These are phyloP conservation scores for Anastatus disparis DNA, from an alignment of 1,140 invertebrate species.

Conservation along the genomic window DNA sequence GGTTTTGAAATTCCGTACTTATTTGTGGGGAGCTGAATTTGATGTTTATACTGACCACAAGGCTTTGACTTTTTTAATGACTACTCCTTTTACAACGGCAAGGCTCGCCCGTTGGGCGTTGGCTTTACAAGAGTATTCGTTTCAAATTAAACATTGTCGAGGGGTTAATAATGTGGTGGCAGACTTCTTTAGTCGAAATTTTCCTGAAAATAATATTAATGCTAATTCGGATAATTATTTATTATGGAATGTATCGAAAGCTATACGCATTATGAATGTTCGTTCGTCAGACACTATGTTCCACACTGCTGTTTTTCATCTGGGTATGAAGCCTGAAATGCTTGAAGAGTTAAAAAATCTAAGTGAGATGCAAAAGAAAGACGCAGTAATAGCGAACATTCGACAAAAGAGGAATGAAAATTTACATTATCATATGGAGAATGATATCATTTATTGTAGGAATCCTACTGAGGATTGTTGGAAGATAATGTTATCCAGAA, in stretches of 20 bases:
- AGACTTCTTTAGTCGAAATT: conserved; percentile 30
- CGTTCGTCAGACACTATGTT: no score
- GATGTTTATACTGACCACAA: conserved; percentile 28
- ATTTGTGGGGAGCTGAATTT: background rate
- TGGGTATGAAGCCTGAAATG: no score
- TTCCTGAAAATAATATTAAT: background rate
- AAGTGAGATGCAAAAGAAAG: background rate
- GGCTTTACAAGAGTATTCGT: conserved; percentile 60
- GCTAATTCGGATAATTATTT: background rate
- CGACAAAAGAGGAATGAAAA: background rate
- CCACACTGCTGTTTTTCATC: no score
- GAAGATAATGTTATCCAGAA: background rate
- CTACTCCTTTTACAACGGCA: background rate
- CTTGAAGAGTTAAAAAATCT: background rate
- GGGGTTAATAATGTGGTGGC: conserved; percentile 43
- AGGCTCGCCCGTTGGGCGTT: conserved; percentile 54
- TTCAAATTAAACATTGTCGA: conserved; percentile 53
- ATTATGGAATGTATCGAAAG: no score
- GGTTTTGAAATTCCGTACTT: conserved; percentile 1
- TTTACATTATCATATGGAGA: background rate
- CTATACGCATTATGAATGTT: no score
- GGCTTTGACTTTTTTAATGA: conserved; percentile 4
- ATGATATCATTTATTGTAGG: background rate
- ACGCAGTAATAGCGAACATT: background rate
- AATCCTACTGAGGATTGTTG: background rate